phyloP scores from a whole-genome alignment of 2,888 invertebrate species.

The Agrotis exclamationis region DNA sequence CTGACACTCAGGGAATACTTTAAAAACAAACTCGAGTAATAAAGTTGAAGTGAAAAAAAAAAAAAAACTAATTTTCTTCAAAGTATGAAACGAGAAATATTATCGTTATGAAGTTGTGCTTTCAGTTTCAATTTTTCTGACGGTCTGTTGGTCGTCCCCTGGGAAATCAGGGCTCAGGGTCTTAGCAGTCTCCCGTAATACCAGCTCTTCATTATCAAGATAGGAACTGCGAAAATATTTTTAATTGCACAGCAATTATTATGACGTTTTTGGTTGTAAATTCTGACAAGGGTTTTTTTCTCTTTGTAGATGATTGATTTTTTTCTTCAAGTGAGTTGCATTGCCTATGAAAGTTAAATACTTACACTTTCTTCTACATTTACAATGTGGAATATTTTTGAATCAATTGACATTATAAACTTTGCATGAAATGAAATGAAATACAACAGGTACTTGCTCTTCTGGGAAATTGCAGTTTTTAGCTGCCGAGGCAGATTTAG shows the following conservation, averaged over 20 bases:
- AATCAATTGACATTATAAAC: too few relatives aligned
- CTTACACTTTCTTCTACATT: too few relatives aligned
- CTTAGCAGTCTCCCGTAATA: slow-evolving; percentile 63
- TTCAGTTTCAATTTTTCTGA: slow-evolving; percentile 73
- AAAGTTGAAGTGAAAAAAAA: slow-evolving; percentile 51
- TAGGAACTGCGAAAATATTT: slow-evolving; percentile 39
- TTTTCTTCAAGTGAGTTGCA: neutral
- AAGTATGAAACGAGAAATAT: slow-evolving; percentile 62
- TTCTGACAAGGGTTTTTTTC: neutral
- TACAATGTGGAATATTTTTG: too few relatives aligned
- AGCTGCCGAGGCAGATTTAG: too few relatives aligned
- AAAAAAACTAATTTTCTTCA: slow-evolving; percentile 59
- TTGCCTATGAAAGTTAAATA: too few relatives aligned
- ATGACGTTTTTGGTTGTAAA: neutral
- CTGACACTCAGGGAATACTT: slow-evolving; percentile 56
- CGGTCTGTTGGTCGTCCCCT: slow-evolving; percentile 67
- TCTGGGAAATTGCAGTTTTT: too few relatives aligned
- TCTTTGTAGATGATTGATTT: neutral
- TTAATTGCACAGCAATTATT: slow-evolving; percentile 31
- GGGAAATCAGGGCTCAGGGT: slow-evolving; percentile 73
- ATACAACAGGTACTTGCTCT: too few relatives aligned
- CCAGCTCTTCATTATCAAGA: slow-evolving; percentile 66
- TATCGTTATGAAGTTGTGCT: slow-evolving; percentile 65
- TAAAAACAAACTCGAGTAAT: slow-evolving; percentile 47
- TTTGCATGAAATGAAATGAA: too few relatives aligned